Evolutionary conservation across 2,888 invertebrate genomes (phyloP).

Genomic region (Hemithea aestivaria): DNA sequence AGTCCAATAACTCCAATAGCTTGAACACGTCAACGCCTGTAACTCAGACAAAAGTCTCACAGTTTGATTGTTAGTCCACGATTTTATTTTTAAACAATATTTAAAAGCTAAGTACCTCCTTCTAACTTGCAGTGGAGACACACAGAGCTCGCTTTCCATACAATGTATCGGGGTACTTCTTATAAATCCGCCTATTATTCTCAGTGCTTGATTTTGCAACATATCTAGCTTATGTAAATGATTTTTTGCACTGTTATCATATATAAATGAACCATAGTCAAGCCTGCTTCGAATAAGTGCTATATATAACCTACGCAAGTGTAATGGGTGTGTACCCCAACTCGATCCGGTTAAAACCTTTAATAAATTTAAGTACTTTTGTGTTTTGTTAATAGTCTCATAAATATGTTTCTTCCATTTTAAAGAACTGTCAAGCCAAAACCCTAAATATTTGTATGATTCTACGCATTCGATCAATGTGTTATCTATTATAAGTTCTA

Average conservation of each 20-base stretch:
- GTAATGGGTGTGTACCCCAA: too few species aligned
- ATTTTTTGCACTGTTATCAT: neutral
- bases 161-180: neutral
- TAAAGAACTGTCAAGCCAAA: too few species aligned
- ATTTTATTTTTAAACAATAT: neutral
- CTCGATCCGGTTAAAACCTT: too few species aligned
- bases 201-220: conserved; percentile 1
- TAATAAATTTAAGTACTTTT: too few species aligned
- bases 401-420: too few species aligned
- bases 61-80: neutral
- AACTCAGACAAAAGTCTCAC: neutral
- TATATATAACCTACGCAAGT: too few species aligned
- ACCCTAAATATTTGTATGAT: too few species aligned
- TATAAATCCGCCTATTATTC: conserved; percentile 1
- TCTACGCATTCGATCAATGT: too few species aligned
- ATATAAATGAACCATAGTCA: neutral
- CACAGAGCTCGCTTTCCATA: neutral
- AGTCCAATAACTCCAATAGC: too few species aligned
- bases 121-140: neutral
- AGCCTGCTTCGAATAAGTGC: neutral
- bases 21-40: too few species aligned
- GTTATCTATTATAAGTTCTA: too few species aligned
- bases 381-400: too few species aligned
- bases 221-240: neutral
- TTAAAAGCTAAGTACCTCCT: neutral